Evolutionary conservation across 1,140 invertebrate genomes (phyloP).

Genomic region (Drosophila ogumai): DNA sequence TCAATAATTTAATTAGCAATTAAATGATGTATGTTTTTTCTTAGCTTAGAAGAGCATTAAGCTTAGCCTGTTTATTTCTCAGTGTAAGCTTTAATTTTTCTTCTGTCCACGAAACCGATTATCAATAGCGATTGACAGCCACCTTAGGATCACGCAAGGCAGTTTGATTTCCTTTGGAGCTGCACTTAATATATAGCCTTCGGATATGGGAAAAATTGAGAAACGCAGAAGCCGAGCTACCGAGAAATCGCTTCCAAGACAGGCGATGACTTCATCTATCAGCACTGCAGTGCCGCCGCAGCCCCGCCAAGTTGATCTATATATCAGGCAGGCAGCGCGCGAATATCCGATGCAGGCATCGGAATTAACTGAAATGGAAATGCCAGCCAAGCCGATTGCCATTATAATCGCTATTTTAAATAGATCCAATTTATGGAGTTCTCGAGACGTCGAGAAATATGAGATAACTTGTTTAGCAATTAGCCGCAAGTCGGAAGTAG

Average conservation of each 20-base stretch:
- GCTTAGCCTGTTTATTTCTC: too few relatives aligned
- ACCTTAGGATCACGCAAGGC: slow-evolving; percentile 31
- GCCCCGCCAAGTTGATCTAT: slow-evolving; percentile 28
- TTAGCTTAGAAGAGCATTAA: background rate
- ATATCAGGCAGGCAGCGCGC: slow-evolving; percentile 16
- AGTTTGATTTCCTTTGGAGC: slow-evolving; percentile 2
- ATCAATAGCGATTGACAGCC: slow-evolving; percentile 9
- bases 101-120: slow-evolving; percentile 15
- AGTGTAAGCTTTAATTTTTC: slow-evolving; percentile 7
- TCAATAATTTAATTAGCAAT: background rate
- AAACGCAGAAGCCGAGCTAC: background rate
- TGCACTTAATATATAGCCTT: slow-evolving; percentile 1
- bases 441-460: background rate
- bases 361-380: slow-evolving; percentile 61
- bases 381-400: slow-evolving; percentile 20
- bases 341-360: slow-evolving; percentile 26
- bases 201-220: slow-evolving; percentile 4
- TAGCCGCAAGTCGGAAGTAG: slow-evolving; percentile 11
- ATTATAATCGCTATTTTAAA: slow-evolving; percentile 35
- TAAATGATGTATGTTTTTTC: background rate
- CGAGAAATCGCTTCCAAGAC: slow-evolving; percentile 38
- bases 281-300: slow-evolving; percentile 25
- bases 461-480: slow-evolving; percentile 28
- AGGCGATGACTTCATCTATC: slow-evolving; percentile 49
- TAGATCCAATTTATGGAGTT: slow-evolving; percentile 38